Base-by-base conservation (phyloP, 2,888 invertebrate species). In the Drosophila rubida region DNA sequence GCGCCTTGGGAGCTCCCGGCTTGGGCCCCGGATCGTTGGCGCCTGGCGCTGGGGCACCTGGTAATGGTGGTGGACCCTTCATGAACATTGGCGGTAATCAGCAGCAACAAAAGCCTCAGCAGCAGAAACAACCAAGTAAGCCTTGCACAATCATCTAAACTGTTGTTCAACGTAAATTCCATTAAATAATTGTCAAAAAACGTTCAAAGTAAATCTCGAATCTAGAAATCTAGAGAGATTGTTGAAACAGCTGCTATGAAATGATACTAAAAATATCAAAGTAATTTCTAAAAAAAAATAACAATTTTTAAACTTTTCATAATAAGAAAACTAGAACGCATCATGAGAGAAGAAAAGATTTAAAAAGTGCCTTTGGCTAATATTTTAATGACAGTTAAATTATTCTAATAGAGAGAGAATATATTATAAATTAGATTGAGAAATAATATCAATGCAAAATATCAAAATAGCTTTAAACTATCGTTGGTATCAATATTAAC, bases 41-140 rank as follows among this genome's bases (percentile, higher is more conserved):
- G 32, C 90, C 91, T 11, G 91, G 90, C 7, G 48, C 85, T 27
- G 84, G 85, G 8, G 80, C 89, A 35, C 82, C 94, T 51, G 93
- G 79, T 23, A 78, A 60, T 39, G 80, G 65, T 5, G 67, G 93
- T 8, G 69, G 93, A 77, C 88, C 90, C 3, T 91, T 91, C 58
- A 90, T 91, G 88, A 88, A 83, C 50, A 65, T 91, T 45, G 80
- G 83, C 39, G 81, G 80, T 14, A 80, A 80, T 68, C 87, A 88
- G 53, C 89, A 80, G 42, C 80, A 93, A 84, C 92, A 92, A 79
- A 79, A 82, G 69, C 78, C 82, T 46, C 88, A 88, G 76, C 77
- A 93, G 89, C 92, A 92, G 80, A 94, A 94, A 92, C 93, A 93
- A 91, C 93, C 94, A 94, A 95, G 95, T 95, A 94, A 95, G 94